Percentiles rank a stretch among this genome's conserved stretches.
Evolutionary conservation across 1,140 invertebrate species (phyloP).

Genomic region (Tetranychus cinnabarinus): DNA sequence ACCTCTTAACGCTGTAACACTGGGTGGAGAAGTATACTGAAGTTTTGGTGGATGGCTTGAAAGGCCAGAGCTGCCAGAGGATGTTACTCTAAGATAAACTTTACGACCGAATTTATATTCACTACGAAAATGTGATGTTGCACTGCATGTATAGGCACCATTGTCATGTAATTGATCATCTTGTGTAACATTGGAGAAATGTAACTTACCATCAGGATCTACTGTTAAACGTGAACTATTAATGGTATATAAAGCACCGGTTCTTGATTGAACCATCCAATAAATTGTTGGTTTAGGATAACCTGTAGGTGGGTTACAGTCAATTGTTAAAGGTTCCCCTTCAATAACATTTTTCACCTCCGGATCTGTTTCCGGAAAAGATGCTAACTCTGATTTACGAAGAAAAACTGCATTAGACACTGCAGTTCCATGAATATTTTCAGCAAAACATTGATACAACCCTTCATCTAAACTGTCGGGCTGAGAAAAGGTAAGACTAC

Average conservation of each 20-base stretch:
- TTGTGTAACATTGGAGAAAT: conserved; percentile 76
- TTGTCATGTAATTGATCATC: conserved; percentile 55
- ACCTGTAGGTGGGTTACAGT: conserved; percentile 70
- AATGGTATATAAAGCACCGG: conserved; percentile 55
- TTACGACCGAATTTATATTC: conserved; percentile 64
- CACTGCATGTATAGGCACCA: conserved; percentile 57
- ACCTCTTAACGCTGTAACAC: conserved; percentile 55
- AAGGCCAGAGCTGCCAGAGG: conserved; percentile 35
- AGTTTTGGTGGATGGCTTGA: conserved; percentile 46
- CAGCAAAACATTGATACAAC: conserved; percentile 90
- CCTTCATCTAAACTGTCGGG: conserved; percentile 67
- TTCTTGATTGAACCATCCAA: conserved; percentile 52
- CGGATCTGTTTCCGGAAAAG: conserved; percentile 47
- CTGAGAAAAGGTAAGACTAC: conserved; percentile 64
- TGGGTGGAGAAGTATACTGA: conserved; percentile 62
- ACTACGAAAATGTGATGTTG: conserved; percentile 43
- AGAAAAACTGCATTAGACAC: conserved; percentile 85
- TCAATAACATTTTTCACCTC: conserved; percentile 34
- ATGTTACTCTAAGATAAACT: conserved; percentile 44
- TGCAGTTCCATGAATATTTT: conserved; percentile 77
- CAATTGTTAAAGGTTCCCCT: conserved; percentile 60
- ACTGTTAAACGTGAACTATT: conserved; percentile 68
- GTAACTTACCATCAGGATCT: conserved; percentile 74
- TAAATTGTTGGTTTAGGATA: conserved; percentile 81
- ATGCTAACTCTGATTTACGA: conserved; percentile 74